Percentiles rank a stretch among this genome's conserved stretches.
phyloP scores from a whole-genome alignment of 1,140 invertebrate genomes.

The Magallana ariakensis region DNA sequence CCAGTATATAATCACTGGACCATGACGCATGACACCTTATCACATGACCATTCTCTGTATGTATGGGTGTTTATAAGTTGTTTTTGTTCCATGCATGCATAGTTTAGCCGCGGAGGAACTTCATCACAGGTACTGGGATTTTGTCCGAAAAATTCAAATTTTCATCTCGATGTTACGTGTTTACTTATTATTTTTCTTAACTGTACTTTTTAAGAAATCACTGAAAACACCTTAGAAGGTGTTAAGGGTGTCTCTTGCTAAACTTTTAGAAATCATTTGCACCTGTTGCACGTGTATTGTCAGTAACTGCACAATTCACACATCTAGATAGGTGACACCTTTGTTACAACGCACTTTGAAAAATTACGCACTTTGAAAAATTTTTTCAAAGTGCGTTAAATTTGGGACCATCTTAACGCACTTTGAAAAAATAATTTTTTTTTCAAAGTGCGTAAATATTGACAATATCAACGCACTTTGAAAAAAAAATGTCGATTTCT shows the following conservation, averaged over 20 bases:
- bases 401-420: no score
- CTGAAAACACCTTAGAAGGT: not conserved
- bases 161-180: not conserved
- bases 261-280: no score
- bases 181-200: not conserved
- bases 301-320: no score
- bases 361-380: no score
- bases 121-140: constrained; percentile 3
- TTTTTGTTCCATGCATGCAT: constrained; percentile 38
- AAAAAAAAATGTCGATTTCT: no score
- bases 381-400: no score
- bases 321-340: no score
- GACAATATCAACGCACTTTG: no score
- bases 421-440: no score
- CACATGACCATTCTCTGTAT: not conserved
- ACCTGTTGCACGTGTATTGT: no score
- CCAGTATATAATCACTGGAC: not conserved
- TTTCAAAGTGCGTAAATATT: no score
- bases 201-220: not conserved
- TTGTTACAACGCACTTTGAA: no score
- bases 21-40: constrained; percentile 11
- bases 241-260: not conserved
- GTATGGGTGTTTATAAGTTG: constrained; percentile 15
- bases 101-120: constrained; percentile 32
- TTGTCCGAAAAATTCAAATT: not conserved